Evolutionary conservation across 2,797 vertebrate species (phyloP).

Genomic region (Lophotriccus pileatus): DNA sequence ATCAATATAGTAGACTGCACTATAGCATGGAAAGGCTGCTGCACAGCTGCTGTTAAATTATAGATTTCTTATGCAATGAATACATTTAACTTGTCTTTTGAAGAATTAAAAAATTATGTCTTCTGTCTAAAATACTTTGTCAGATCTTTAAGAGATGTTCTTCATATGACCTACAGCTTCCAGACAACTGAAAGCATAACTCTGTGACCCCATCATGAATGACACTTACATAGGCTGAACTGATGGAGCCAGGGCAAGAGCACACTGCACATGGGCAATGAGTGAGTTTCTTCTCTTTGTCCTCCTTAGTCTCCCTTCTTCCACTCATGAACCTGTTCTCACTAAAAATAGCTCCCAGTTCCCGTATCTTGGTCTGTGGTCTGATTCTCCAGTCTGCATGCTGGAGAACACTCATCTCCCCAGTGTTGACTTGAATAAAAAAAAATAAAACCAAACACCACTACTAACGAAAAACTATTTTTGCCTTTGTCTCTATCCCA

Average conservation of each 20-base stretch:
- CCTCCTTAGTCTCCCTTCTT: constrained; percentile 23
- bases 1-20: constrained; percentile 71
- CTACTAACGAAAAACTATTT: not conserved
- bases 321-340: not conserved
- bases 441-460: not conserved
- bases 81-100: constrained; percentile 69
- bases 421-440: not conserved
- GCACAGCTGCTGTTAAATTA: constrained; percentile 73
- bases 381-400: not conserved
- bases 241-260: not conserved
- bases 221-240: constrained; percentile 9
- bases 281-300: constrained; percentile 22
- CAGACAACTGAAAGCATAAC: constrained; percentile 52
- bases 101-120: constrained; percentile 73
- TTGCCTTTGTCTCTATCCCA: not conserved
- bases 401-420: not conserved
- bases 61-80: constrained; percentile 75
- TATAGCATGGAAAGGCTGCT: constrained; percentile 67
- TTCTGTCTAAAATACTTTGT: constrained; percentile 70
- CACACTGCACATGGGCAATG: not conserved
- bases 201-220: constrained; percentile 19
- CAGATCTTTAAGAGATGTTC: constrained; percentile 47
- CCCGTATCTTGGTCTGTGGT: not conserved
- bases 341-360: constrained; percentile 34
- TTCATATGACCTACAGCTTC: constrained; percentile 58